Base-by-base conservation (phyloP, 2,888 invertebrate species). In the Frankliniella fusca region DNA sequence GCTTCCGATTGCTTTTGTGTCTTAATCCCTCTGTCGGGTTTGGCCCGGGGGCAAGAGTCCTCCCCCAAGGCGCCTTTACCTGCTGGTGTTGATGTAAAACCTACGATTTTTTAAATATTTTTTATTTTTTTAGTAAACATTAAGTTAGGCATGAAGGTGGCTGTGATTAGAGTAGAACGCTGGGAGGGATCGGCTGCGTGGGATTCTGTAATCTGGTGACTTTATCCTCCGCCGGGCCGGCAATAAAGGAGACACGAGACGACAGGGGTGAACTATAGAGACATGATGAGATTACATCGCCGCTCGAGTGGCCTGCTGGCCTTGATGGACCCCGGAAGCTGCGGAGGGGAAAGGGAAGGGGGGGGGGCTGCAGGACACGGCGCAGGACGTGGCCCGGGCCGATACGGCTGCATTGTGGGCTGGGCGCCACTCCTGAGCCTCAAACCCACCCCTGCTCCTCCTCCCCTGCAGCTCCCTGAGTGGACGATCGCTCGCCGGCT, bases 331-430 rank as follows among this genome's bases (percentile, higher is more conserved):
- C 70, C 38, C 61, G 61, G 61, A 15, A 61, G 61, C 61, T 61
- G 61, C 20, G 38, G 61, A 15, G 61, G 61, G 12, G 11, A 3
- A 9, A 7, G 12, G 61, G 61, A 18, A 15, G 12, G 27, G 27
- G 10, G 70, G 12, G 11, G 70, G 70, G 10, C 38, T 38, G 38
- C 38, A 38, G 38, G 38, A 38, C 38, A 76, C 70, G 70, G 70
- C 23, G 3, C 38, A 38, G 38, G 70, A 61, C 61, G 15, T n/a
- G n/a, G n/a, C n/a, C n/a, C 23, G 23, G 27, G 70, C 70, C 70
- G 70, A 76, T 76, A 76, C 70, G 70, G 70, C 23, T 76, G 70
- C 70, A 76, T 76, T 76, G 70, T 76, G 70, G 70, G 23, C 20
- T 9, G 65, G 65, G 8, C 70, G 70, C 20, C 54, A 12, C 54